Percentiles rank a stretch among this genome's conserved stretches.
Evolutionary conservation across 1,140 invertebrate genomes (phyloP).

Genomic region (Drosophila sp.): DNA sequence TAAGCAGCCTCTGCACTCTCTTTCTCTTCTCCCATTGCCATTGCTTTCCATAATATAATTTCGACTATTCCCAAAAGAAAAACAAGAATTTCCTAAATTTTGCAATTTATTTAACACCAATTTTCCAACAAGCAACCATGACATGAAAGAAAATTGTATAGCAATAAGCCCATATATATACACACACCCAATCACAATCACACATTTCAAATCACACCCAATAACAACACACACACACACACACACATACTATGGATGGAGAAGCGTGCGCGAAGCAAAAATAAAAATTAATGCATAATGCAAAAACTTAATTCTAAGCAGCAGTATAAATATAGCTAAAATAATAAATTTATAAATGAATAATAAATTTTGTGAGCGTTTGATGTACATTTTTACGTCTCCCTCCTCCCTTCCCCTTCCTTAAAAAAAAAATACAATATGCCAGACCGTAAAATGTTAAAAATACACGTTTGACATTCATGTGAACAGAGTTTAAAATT

Average conservation of each 20-base stretch:
- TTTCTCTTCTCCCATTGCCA: conserved; percentile 31
- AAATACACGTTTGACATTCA: conserved; percentile 47
- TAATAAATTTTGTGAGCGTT: conserved; percentile 76
- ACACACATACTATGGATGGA: conserved; percentile 40
- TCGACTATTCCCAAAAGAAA: conserved; percentile 37
- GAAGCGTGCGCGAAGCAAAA: conserved; percentile 58
- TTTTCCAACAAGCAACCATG: conserved; percentile 35
- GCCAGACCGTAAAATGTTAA: conserved; percentile 5
- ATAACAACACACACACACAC: conserved; percentile 6
- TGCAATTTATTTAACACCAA: conserved; percentile 41
- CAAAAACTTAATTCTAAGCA: conserved; percentile 72
- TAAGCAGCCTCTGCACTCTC: conserved; percentile 22
- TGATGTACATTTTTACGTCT: conserved; percentile 72
- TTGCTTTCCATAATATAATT: conserved; percentile 47
- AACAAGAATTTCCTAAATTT: background rate
- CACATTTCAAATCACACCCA: conserved; percentile 10
- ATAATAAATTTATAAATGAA: conserved; percentile 83
- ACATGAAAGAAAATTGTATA: conserved; percentile 56
- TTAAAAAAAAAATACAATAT: conserved; percentile 5
- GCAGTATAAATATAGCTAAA: conserved; percentile 80
- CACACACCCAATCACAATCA: conserved; percentile 14
- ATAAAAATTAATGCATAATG: conserved; percentile 72
- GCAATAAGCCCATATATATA: conserved; percentile 46
- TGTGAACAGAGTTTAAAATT: conserved; percentile 49
- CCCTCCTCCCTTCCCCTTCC: conserved; percentile 19